Evolutionary conservation across 2,888 invertebrate genomes (phyloP).

Genomic region (Drosophila kanekoi): DNA sequence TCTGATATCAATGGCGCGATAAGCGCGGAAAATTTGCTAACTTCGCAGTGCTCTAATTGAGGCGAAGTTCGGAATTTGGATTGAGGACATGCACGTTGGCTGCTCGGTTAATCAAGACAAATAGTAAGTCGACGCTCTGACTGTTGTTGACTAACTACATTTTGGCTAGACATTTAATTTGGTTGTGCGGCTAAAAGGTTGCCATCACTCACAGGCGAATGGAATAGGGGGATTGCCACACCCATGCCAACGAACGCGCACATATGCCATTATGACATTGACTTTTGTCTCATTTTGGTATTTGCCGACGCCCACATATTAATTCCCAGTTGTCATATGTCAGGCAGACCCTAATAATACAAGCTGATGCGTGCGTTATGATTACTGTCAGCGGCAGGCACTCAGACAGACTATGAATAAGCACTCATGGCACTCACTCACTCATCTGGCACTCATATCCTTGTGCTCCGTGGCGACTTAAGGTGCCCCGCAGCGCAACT

Average conservation of each 20-base stretch:
- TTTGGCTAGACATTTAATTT: slow-evolving; percentile 71
- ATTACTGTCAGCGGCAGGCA: slow-evolving; percentile 76
- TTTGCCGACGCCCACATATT: slow-evolving; percentile 34
- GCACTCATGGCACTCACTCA: slow-evolving; percentile 44
- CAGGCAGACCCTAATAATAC: slow-evolving; percentile 69
- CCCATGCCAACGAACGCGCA: slow-evolving; percentile 15
- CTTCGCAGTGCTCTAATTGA: slow-evolving; percentile 50
- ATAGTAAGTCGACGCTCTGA: slow-evolving; percentile 13
- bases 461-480: slow-evolving; percentile 57
- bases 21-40: slow-evolving; percentile 60
- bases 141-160: slow-evolving; percentile 42
- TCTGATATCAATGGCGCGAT: slow-evolving; percentile 63
- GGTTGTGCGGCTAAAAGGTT: slow-evolving; percentile 71
- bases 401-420: slow-evolving; percentile 64
- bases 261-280: slow-evolving; percentile 56
- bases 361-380: slow-evolving; percentile 74
- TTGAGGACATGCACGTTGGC: slow-evolving; percentile 21
- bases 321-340: slow-evolving; percentile 80
- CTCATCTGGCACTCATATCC: slow-evolving; percentile 36
- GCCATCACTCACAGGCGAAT: slow-evolving; percentile 68
- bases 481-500: slow-evolving; percentile 65
- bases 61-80: slow-evolving; percentile 31
- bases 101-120: slow-evolving; percentile 55
- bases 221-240: slow-evolving; percentile 8
- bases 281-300: slow-evolving; percentile 54